A percentile compares a stretch with the other conserved stretches of the same genome.
phyloP scores from a whole-genome alignment of 2,113 vertebrate genomes.

The Colossoma macropomum region DNA sequence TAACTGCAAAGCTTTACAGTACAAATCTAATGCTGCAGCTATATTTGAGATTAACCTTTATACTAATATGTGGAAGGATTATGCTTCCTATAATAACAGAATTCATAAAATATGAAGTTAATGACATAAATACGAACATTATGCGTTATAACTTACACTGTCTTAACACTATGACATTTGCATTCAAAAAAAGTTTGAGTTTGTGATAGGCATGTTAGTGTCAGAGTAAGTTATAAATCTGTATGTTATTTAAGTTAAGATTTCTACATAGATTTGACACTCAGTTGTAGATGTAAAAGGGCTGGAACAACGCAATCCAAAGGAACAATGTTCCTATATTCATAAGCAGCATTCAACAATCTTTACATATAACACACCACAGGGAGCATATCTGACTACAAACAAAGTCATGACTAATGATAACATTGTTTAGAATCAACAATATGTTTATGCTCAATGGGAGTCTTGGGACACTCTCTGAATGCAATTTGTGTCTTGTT shows the following conservation, averaged over 20 bases:
- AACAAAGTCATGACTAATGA: too few relatives aligned
- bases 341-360: too few relatives aligned
- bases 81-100: constrained; percentile 5
- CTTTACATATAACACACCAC: too few relatives aligned
- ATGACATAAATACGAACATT: constrained; percentile 31
- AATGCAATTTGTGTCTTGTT: too few relatives aligned
- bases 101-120: constrained; percentile 32
- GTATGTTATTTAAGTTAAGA: background rate
- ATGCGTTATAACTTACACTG: background rate
- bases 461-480: too few relatives aligned
- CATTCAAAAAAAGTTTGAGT: background rate
- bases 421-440: too few relatives aligned
- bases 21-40: constrained; percentile 30
- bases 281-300: too few relatives aligned
- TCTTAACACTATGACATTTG: background rate
- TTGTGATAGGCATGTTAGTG: background rate
- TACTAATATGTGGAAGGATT: constrained; percentile 30
- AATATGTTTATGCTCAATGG: too few relatives aligned
- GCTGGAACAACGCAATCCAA: too few relatives aligned
- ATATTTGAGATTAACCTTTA: constrained; percentile 21
- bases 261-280: background rate
- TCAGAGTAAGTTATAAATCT: background rate
- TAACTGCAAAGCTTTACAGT: constrained; percentile 10
- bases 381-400: too few relatives aligned
- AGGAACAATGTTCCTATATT: too few relatives aligned